A percentile compares a stretch with the other conserved stretches of the same genome.
phyloP scores from a whole-genome alignment of 2,888 invertebrate genomes.

The Diarsia brunnea region DNA sequence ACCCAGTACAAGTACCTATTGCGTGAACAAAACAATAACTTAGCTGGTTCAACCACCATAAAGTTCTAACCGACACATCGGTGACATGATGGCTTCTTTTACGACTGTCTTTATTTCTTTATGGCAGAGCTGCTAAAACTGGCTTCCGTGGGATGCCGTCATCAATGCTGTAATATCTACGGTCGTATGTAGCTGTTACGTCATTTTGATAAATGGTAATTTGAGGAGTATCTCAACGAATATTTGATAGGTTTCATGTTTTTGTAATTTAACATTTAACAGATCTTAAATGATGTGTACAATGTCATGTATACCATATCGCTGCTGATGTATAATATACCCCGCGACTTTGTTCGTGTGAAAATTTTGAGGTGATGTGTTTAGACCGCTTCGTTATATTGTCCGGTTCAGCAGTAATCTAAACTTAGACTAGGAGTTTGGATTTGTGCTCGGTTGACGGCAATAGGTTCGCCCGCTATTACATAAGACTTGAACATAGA shows the following conservation, averaged over 20 bases:
- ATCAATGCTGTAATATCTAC: constrained; percentile 32
- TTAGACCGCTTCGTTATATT: no score
- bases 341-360: no score
- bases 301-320: not conserved
- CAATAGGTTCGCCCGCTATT: no score
- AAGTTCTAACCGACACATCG: constrained; percentile 11
- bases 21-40: constrained; percentile 4
- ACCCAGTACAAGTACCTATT: not conserved
- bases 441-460: no score
- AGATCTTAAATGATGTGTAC: constrained; percentile 2
- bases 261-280: constrained; percentile 8
- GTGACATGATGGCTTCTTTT: constrained; percentile 20
- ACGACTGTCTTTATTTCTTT: constrained; percentile 17
- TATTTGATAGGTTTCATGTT: constrained; percentile 7
- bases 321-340: no score
- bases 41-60: constrained; percentile 15
- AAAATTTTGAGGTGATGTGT: no score
- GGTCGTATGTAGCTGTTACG: constrained; percentile 20
- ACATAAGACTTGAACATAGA: no score
- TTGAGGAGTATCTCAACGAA: not conserved
- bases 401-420: no score
- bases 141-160: constrained; percentile 33
- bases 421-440: no score
- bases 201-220: constrained; percentile 33
- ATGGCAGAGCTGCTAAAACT: constrained; percentile 3